Percentiles rank a stretch among this genome's conserved stretches.
Evolutionary conservation across 2,888 invertebrate genomes (phyloP).

Genomic region (Drosophila rellima): DNA sequence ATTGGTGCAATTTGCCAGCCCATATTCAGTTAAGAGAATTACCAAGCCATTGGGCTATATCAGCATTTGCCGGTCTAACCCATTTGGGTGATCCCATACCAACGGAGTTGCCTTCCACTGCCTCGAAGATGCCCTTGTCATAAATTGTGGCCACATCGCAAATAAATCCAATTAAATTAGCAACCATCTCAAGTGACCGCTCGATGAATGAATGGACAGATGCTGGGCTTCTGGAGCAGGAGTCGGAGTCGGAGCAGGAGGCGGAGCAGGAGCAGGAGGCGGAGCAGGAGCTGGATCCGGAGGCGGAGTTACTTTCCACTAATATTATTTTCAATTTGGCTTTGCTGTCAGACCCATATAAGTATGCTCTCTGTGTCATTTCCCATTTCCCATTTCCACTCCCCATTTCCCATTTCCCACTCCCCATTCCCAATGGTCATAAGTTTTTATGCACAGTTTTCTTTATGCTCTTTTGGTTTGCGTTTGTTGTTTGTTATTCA

Average conservation of each 20-base stretch:
- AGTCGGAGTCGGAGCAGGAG: constrained; percentile 16
- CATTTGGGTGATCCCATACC: neutral
- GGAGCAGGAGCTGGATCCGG: no score
- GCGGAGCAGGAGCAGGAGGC: no score
- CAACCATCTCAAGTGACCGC: constrained; percentile 68
- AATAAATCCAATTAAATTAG: constrained; percentile 77
- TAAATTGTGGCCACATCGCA: constrained; percentile 67
- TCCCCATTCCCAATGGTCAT: constrained; percentile 32
- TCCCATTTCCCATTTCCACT: neutral
- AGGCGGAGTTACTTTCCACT: constrained; percentile 24
- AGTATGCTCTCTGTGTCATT: constrained; percentile 10
- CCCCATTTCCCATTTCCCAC: neutral
- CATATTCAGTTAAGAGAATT: constrained; percentile 8
- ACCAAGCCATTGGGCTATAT: neutral
- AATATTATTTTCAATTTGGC: constrained; percentile 56
- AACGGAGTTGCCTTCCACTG: neutral
- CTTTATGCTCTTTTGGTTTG: constrained; percentile 37
- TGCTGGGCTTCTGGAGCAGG: constrained; percentile 3
- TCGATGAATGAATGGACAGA: constrained; percentile 35
- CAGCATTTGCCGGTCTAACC: constrained; percentile 1
- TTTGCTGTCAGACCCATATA: constrained; percentile 36
- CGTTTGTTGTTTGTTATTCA: constrained; percentile 51
- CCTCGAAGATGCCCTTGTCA: constrained; percentile 16
- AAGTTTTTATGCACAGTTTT: constrained; percentile 54
- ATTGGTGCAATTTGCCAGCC: constrained; percentile 2